Base-by-base conservation (phyloP, 2,797 vertebrate species). In the Gobionotothen gibberifrons region DNA sequence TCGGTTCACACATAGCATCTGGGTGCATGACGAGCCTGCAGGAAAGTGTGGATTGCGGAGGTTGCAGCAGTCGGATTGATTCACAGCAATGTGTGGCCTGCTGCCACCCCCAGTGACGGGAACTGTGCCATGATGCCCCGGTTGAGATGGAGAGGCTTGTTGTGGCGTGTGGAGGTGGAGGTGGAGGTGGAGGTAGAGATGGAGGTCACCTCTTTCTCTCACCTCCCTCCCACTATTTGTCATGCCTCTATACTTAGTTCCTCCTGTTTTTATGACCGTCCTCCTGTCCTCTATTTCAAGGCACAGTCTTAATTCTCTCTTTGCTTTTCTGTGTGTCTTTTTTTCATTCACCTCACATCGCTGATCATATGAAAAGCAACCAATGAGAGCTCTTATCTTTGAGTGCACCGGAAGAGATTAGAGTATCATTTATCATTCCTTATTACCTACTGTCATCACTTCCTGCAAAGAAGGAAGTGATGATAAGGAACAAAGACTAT, bases 41-140 rank as follows among this genome's bases (percentile, higher is more conserved):
- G 85, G 79, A 85, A 78, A 76, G 87, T 83, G 87, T 83, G 84
- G 89, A 85, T 79, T 86, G 83, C 63, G 87, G 88, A 88, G 90
- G 89, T 79, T 86, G 86, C 77, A 54, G 87, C 88, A 84, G 85
- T 87, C 61, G 62, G 89, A 86, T 83, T 91, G 89, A 92, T 89
- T 91, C 89, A 91, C 83, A 73, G 85, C 83, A 85, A 75, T 72
- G 85, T 87, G 87, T 87, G 90, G 86, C 88, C 87, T 53, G 83
- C 72, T 87, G 87, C 90, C 91, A 87, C 87, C 88, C 78, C 85
- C 84, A 17, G 79, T 72, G 87, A 89, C 79, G 76, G 86, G 89
- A 89, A 85, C 81, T 83, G 86, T 83, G 86, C 87, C 84, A 84
- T 39, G 70, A 58, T 74, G 87, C 78, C 75, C 88, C 19, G 77